A percentile compares a stretch with the other conserved stretches of the same genome.
Conservation (phyloP, 2,797 vertebrate genomes). For the Avahi laniger region DNA sequence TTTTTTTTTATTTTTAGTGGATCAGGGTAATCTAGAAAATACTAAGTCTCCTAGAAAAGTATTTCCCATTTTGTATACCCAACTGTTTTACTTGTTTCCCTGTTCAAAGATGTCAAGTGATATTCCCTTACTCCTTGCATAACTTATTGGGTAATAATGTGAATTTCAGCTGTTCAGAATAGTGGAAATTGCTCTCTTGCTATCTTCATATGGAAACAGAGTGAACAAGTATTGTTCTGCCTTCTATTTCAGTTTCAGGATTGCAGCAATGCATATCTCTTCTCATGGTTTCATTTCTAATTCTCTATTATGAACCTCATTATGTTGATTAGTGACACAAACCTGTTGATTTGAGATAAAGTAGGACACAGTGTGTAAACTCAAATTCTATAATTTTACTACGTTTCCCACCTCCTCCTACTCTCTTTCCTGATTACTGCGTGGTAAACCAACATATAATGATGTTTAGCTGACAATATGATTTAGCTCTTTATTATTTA, state of each 20-base stretch:
- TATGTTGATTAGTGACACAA: not conserved
- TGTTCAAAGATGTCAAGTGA: not conserved
- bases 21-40: not conserved
- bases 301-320: not conserved
- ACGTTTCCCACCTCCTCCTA: not conserved
- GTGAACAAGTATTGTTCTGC: not conserved
- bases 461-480: not conserved
- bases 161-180: not conserved
- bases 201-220: conserved; percentile 20
- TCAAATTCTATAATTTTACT: not conserved
- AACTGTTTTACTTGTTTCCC: not conserved
- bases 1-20: not conserved
- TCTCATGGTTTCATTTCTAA: not conserved
- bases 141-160: conserved; percentile 29
- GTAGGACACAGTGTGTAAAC: not conserved
- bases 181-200: not conserved
- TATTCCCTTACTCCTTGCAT: not conserved
- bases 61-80: not conserved
- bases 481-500: not conserved
- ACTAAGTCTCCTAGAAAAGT: not conserved
- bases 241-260: conserved; percentile 39
- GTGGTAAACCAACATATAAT: not conserved
- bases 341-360: not conserved
- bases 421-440: not conserved
- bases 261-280: not conserved